phyloP scores from a whole-genome alignment of 2,113 vertebrate species.

The Gallinago undulata region DNA sequence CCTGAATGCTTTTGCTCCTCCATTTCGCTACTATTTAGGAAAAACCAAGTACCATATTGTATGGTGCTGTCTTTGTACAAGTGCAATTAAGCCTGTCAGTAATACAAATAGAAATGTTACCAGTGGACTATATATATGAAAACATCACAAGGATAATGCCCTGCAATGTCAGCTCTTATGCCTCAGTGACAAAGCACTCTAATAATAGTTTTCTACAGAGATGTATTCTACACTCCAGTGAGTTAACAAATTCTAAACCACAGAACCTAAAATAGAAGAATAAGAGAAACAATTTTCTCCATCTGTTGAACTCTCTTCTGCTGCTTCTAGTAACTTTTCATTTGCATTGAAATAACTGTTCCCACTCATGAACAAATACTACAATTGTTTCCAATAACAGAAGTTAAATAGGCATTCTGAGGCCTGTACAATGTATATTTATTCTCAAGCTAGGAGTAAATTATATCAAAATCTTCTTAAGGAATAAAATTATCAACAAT shows the following conservation, averaged over 20 bases:
- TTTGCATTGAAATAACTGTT: background rate
- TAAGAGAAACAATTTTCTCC: background rate
- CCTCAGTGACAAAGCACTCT: constrained; percentile 41
- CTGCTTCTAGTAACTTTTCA: background rate
- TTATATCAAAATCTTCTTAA: background rate
- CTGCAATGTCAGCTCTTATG: background rate
- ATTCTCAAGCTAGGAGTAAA: background rate
- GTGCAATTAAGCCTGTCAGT: constrained; percentile 19
- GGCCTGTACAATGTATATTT: background rate
- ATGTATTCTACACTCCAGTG: constrained; percentile 45
- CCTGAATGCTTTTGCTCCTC: background rate
- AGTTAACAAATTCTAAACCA: constrained; percentile 57
- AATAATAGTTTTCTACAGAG: constrained; percentile 57
- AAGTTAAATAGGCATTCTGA: background rate
- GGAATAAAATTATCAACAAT: background rate
- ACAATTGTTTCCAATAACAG: background rate
- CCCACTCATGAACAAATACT: background rate
- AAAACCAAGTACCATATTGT: background rate
- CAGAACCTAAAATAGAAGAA: constrained; percentile 46
- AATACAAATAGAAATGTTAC: constrained; percentile 12
- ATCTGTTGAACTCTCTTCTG: background rate
- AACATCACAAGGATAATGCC: constrained; percentile 1
- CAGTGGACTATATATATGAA: background rate
- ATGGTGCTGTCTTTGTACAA: constrained; percentile 11
- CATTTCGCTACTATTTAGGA: background rate